These are phyloP conservation scores for Oscheius sp. DNA, from an alignment of 1,140 invertebrate species.

Conservation along the genomic window DNA sequence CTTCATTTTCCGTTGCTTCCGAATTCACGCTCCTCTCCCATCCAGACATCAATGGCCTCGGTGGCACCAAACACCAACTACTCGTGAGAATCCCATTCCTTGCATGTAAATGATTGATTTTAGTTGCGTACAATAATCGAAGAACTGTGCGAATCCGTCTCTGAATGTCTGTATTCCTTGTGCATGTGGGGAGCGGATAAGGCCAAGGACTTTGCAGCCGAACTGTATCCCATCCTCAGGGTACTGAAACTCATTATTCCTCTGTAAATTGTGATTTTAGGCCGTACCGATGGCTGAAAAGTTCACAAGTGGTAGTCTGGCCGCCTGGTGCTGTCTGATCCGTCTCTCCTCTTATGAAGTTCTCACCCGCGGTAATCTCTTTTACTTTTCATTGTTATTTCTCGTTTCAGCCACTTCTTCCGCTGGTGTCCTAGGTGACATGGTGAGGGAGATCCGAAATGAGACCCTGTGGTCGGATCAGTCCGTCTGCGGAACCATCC, in stretches of 20 bases:
- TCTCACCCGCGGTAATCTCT: constrained; percentile 11
- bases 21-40: constrained; percentile 24
- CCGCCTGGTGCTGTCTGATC: constrained; percentile 17
- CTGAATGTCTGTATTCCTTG: not conserved
- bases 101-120: not conserved
- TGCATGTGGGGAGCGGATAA: not conserved
- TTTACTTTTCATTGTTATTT: not conserved
- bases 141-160: not conserved
- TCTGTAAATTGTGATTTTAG: constrained; percentile 1
- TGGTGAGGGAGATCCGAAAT: constrained; percentile 27
- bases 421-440: constrained; percentile 2
- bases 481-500: constrained; percentile 28
- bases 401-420: not conserved
- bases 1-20: constrained; percentile 4
- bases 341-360: constrained; percentile 20
- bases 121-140: constrained; percentile 21
- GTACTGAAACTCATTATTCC: not conserved
- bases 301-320: not conserved
- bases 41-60: constrained; percentile 33
- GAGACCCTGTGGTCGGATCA: constrained; percentile 31
- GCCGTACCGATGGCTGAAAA: constrained; percentile 9
- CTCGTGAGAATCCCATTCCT: not conserved
- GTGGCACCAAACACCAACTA: constrained; percentile 25
- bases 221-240: not conserved
- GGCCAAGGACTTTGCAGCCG: not conserved